Evolutionary conservation across 1,140 invertebrate species (phyloP).

Genomic region (Lepidurus arcticus): DNA sequence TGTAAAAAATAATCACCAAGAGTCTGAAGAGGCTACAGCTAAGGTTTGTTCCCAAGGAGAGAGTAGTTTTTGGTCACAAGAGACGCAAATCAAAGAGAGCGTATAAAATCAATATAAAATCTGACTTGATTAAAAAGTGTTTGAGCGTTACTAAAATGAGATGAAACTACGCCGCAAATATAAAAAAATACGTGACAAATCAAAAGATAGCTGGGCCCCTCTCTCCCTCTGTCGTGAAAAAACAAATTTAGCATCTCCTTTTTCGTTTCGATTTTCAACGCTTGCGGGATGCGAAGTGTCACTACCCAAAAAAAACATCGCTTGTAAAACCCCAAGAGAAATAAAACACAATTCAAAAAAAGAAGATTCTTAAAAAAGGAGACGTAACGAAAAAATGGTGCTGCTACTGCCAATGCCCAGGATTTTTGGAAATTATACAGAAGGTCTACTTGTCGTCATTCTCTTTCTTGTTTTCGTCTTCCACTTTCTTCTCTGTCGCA

Average conservation of each 20-base stretch:
- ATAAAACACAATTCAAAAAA: not conserved
- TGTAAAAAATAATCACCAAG: conserved; percentile 11
- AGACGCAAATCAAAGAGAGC: conserved; percentile 18
- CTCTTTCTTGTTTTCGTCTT: conserved; percentile 56
- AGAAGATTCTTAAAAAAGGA: conserved; percentile 16
- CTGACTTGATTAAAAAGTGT: conserved; percentile 11
- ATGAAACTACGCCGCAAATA: conserved; percentile 15
- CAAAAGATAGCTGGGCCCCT: not conserved
- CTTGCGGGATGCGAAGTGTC: not conserved
- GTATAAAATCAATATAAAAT: conserved; percentile 17
- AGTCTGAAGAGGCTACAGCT: conserved; percentile 13
- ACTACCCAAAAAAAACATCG: not conserved
- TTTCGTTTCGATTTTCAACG: not conserved
- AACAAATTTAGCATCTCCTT: conserved; percentile 4
- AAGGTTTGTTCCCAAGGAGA: conserved; percentile 21
- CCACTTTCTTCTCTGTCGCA: conserved; percentile 55
- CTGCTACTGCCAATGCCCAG: conserved; percentile 36
- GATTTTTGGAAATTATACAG: conserved; percentile 11
- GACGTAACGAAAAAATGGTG: conserved; percentile 32
- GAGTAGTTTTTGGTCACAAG: conserved; percentile 3
- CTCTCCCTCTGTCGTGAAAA: not conserved
- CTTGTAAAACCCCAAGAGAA: conserved; percentile 6
- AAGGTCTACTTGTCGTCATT: conserved; percentile 48
- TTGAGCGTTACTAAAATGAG: conserved; percentile 7
- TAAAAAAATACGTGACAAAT: conserved; percentile 6